Conservation (phyloP, 2,888 invertebrate species). For the Phalera bucephala region DNA sequence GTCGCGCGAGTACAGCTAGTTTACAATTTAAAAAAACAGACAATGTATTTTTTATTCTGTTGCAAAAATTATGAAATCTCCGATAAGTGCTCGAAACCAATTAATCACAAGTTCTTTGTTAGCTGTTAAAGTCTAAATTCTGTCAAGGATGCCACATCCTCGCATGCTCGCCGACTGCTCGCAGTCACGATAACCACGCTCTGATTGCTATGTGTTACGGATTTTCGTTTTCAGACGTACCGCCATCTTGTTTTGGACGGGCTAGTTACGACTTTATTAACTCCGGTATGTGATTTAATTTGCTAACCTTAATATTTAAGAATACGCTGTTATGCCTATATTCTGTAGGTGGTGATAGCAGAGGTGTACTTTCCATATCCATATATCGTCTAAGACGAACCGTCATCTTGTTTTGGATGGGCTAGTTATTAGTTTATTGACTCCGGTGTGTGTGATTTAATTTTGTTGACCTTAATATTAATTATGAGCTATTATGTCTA, state of each 20-base stretch:
- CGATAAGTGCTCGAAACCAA: not conserved
- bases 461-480: no score
- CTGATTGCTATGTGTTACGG: slow-evolving; percentile 27
- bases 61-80: no score
- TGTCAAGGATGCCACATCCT: slow-evolving; percentile 34
- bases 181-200: slow-evolving; percentile 33
- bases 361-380: no score
- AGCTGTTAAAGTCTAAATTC: not conserved
- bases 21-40: no score
- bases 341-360: no score
- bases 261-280: not conserved
- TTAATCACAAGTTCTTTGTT: slow-evolving; percentile 4
- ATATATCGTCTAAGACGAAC: slow-evolving; percentile 2
- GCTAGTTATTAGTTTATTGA: not conserved
- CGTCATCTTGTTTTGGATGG: slow-evolving; percentile 1
- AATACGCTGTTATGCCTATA: no score
- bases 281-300: no score
- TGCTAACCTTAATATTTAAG: no score
- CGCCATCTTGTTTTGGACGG: slow-evolving; percentile 2
- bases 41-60: no score
- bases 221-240: slow-evolving; percentile 3
- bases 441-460: no score
- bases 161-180: slow-evolving; percentile 12
- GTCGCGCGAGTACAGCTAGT: no score
- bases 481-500: no score